Base-by-base conservation (phyloP, 2,113 vertebrate species). In the Eulemur rufifrons region DNA sequence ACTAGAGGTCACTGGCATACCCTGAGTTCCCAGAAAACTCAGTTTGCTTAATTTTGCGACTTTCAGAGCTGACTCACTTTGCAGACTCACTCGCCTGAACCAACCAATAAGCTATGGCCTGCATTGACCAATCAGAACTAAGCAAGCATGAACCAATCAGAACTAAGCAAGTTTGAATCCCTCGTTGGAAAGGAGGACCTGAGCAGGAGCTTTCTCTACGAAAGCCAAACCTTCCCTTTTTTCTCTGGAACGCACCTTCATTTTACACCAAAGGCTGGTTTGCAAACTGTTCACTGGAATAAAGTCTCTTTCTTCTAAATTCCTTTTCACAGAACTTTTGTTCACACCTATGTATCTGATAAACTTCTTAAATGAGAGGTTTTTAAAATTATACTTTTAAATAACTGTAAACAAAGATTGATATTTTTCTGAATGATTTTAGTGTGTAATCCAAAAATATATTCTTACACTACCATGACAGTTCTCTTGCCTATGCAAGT, bases 361-460 rank as follows among this genome's bases (percentile, higher is more conserved):
- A 84, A 92, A 39, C 20, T 7, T 23, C 25, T 92, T 63, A 74
- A 74, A 74, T 47, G 8, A 73, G 77, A 59, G 8, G 3, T 52
- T 93, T 69, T 90, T 54, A 74, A 81, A 68, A 78, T 92, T 54
- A 68, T 52, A 61, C 59, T 87, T 91, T 63, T 61, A 92, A 76
- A 25, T 27, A 95, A 87, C 50, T 83, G 5, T 83, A 85, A 92
- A 74, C 8, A 76, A 71, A 92, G 71, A 34, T 4, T 25, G 42
- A 12, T 91, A 27, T 73, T 91, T 56, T 92, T 84, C 45, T 94
- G 42, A 92, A 80, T 80, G n/a, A 74, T 45, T 17, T 63, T 90
- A 73, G 59, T n/a, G 5, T 77, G 21, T 18, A n/a, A 77, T 89
- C 93, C 21, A 86, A 86, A 94, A 74, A 73, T 83, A 25, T 9